These are phyloP conservation scores for Propithecus coquereli DNA, from an alignment of 2,113 vertebrate genomes.

Conservation along the genomic window DNA sequence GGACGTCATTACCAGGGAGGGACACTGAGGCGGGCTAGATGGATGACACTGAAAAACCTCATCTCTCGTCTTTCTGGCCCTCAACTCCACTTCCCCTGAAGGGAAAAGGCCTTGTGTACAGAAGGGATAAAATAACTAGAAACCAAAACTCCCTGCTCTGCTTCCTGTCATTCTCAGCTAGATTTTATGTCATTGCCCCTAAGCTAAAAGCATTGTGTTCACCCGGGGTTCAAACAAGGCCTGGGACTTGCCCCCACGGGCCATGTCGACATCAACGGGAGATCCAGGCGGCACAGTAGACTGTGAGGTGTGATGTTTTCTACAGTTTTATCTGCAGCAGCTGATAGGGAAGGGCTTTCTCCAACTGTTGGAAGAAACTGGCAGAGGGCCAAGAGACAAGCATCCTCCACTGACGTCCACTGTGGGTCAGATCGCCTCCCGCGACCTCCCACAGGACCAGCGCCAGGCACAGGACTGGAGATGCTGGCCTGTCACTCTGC, in stretches of 20 bases:
- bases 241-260: neutral
- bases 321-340: neutral
- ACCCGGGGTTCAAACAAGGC: neutral
- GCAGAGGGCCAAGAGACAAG: neutral
- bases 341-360: neutral
- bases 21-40: neutral
- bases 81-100: neutral
- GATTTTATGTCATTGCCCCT: neutral
- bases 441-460: neutral
- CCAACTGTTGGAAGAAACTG: neutral
- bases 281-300: accelerated
- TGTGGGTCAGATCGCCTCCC: neutral
- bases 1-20: neutral
- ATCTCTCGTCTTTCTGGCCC: neutral
- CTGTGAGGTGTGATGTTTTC: neutral
- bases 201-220: neutral
- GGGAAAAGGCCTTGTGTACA: neutral
- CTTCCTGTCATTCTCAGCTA: neutral
- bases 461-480: neutral
- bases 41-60: neutral
- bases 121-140: neutral
- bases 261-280: neutral
- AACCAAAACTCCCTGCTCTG: neutral
- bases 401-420: neutral
- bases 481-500: accelerated